Evolutionary conservation across 2,797 vertebrate species (phyloP).

Genomic region (Calcarius lapponicus): DNA sequence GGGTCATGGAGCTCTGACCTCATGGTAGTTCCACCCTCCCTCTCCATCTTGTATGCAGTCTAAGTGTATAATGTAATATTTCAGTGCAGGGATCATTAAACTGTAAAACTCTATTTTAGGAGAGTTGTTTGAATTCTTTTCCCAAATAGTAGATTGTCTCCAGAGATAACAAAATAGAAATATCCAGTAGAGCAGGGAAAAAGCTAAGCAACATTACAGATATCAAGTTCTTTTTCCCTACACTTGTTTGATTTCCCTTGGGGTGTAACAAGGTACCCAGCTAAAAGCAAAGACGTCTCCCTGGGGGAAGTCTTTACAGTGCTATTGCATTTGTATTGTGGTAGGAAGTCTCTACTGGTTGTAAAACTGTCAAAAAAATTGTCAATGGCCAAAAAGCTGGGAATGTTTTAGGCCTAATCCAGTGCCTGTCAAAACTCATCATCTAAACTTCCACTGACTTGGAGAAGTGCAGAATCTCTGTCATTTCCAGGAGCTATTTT

Average conservation of each 20-base stretch:
- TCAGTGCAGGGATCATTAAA: slow-evolving; percentile 5
- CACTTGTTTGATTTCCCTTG: neutral
- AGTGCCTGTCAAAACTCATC: neutral
- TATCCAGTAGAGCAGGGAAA: neutral
- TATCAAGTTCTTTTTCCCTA: neutral
- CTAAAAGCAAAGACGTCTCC: neutral
- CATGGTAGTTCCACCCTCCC: neutral
- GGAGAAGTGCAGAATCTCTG: neutral
- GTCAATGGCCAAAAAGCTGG: neutral
- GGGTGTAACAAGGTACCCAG: neutral
- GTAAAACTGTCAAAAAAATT: neutral
- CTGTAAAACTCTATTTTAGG: neutral
- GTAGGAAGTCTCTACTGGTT: neutral
- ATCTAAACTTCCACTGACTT: neutral
- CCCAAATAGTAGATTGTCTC: slow-evolving; percentile 15
- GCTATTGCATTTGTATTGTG: neutral
- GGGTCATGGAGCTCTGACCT: neutral
- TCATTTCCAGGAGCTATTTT: neutral
- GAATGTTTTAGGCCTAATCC: neutral
- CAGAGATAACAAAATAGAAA: slow-evolving; percentile 18
- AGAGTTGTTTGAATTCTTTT: slow-evolving; percentile 24
- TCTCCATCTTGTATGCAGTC: neutral
- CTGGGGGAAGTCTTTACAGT: neutral
- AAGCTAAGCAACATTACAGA: slow-evolving; percentile 8
- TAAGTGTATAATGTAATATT: neutral